phyloP scores from a whole-genome alignment of 1,140 invertebrate species.

The Nephila pilipes region DNA sequence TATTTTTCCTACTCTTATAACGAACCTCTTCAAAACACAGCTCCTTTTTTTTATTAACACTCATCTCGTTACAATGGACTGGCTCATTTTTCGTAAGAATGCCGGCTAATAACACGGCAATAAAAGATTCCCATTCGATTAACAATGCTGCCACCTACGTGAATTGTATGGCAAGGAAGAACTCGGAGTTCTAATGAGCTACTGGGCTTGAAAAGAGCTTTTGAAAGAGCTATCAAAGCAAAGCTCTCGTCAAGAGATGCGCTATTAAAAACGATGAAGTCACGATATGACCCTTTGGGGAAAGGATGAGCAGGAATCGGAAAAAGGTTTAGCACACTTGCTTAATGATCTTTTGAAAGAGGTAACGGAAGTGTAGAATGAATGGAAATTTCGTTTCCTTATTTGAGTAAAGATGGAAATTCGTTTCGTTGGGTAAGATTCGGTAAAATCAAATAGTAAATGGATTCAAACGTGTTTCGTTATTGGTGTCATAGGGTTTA shows the following conservation, averaged over 20 bases:
- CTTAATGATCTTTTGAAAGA: neutral
- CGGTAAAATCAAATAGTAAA: too few relatives aligned
- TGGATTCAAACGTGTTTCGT: too few relatives aligned
- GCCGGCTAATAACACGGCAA: neutral
- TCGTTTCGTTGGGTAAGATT: neutral
- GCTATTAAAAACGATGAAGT: neutral
- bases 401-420: neutral
- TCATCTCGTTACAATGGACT: too few relatives aligned
- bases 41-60: neutral
- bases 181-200: neutral
- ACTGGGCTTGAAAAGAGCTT: neutral
- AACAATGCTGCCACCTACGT: neutral
- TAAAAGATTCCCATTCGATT: neutral
- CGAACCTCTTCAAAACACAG: neutral
- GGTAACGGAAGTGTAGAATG: neutral
- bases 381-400: neutral
- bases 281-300: neutral
- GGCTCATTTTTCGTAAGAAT: neutral
- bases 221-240: neutral
- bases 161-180: neutral
- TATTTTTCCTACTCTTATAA: too few relatives aligned
- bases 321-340: neutral
- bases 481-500: too few relatives aligned
- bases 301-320: neutral
- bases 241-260: neutral